phyloP scores from a whole-genome alignment of 2,797 vertebrate species.

The Helarctos malayanus region DNA sequence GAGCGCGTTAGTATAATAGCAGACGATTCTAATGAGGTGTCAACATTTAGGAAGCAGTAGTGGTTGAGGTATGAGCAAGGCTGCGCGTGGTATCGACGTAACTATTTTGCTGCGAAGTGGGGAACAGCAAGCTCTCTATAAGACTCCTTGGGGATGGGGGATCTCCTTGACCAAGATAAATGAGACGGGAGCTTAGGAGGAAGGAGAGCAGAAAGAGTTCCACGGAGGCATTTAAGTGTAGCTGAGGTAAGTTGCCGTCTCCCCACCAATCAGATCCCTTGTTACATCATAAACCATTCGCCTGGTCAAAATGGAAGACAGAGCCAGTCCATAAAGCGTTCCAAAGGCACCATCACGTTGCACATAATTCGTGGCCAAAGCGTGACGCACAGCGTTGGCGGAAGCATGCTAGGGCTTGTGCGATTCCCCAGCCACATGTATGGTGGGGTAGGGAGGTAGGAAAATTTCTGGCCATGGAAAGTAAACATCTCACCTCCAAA shows the following conservation, averaged over 20 bases:
- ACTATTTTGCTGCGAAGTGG: constrained; percentile 16
- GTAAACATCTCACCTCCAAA: constrained; percentile 71
- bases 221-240: background rate
- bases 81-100: background rate
- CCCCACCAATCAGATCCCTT: background rate
- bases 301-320: background rate
- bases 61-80: background rate
- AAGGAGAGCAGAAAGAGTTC: background rate
- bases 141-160: background rate
- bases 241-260: constrained; percentile 33
- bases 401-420: constrained; percentile 27
- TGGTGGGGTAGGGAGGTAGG: background rate
- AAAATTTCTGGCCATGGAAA: constrained; percentile 77
- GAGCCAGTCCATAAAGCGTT: constrained; percentile 36
- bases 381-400: constrained; percentile 36
- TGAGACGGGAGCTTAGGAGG: background rate
- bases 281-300: background rate
- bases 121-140: background rate
- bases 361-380: background rate
- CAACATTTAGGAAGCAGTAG: background rate
- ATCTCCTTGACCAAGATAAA: constrained; percentile 37
- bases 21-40: background rate
- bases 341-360: constrained; percentile 7
- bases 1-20: background rate
- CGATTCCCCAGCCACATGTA: constrained; percentile 26